Evolutionary conservation across 2,888 invertebrate genomes (phyloP).

Genomic region (Caenorhabditis japonica): DNA sequence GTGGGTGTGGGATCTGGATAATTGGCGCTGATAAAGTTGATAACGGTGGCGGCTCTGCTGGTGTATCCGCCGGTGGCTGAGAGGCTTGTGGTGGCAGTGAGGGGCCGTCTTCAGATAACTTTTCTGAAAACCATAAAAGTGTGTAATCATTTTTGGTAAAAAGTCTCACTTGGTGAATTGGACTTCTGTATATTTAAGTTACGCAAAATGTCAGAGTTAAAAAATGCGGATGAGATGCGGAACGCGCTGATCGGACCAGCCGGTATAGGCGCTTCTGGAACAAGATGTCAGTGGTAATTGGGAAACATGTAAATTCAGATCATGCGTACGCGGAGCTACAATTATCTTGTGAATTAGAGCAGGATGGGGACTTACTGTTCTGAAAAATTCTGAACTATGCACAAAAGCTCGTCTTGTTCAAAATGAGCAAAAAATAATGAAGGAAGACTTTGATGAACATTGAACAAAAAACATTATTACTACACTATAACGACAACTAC

Average conservation of each 20-base stretch:
- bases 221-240: slow-evolving; percentile 50
- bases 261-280: slow-evolving; percentile 50
- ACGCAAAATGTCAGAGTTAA: slow-evolving; percentile 46
- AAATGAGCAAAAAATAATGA: too few species aligned
- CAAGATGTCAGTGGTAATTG: slow-evolving; percentile 5
- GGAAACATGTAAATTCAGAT: too few species aligned
- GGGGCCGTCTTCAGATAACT: slow-evolving; percentile 17
- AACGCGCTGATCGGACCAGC: slow-evolving; percentile 52
- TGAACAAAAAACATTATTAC: slow-evolving; percentile 10
- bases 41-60: slow-evolving; percentile 15
- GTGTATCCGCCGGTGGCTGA: slow-evolving; percentile 31
- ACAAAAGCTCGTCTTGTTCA: too few species aligned
- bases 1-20: slow-evolving; percentile 17
- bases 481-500: slow-evolving; percentile 31
- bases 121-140: slow-evolving; percentile 10
- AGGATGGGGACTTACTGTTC: too few species aligned
- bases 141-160: neutral
- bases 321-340: too few species aligned
- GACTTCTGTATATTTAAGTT: slow-evolving; percentile 50
- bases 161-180: slow-evolving; percentile 43
- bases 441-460: too few species aligned
- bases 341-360: too few species aligned
- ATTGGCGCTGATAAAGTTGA: neutral
- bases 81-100: slow-evolving; percentile 22
- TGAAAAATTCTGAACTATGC: too few species aligned